Evolutionary conservation across 2,888 invertebrate genomes (phyloP).

Genomic region (Neoaliturus tenellus): DNA sequence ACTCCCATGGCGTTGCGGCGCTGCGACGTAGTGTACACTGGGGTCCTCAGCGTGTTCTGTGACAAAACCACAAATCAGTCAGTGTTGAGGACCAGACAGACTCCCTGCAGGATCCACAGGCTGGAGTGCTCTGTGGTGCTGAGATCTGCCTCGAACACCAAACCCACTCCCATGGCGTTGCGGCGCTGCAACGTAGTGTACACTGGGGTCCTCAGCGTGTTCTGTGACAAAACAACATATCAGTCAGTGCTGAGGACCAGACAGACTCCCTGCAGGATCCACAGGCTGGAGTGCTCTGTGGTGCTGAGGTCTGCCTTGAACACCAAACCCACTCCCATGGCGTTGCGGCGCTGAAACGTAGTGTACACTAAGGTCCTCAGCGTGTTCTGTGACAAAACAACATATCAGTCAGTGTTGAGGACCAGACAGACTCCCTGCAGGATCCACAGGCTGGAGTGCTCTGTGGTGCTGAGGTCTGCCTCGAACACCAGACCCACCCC

Average conservation of each 20-base stretch:
- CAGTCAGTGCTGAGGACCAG: conserved; percentile 90
- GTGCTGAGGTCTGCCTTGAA: conserved; percentile 93
- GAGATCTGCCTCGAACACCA: conserved; percentile 94
- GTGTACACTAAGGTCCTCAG: conserved; percentile 93
- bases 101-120: conserved; percentile 94
- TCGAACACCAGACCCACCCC: conserved; percentile 94
- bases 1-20: conserved; percentile 94
- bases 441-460: conserved; percentile 93
- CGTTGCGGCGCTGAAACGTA: conserved; percentile 90
- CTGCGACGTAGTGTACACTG: conserved; percentile 93
- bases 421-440: conserved; percentile 93
- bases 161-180: conserved; percentile 94
- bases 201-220: conserved; percentile 91
- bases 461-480: conserved; percentile 87
- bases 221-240: too few relatives aligned
- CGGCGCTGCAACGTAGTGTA: conserved; percentile 92
- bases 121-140: conserved; percentile 88
- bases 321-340: conserved; percentile 94
- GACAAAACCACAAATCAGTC: too few relatives aligned
- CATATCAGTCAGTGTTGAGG: conserved; percentile 88
- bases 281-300: conserved; percentile 88
- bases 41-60: conserved; percentile 92
- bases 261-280: conserved; percentile 94
- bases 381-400: too few relatives aligned
- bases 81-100: conserved; percentile 90